Evolutionary conservation across 2,113 vertebrate genomes (phyloP).

Genomic region (Microcebus griseorufus): DNA sequence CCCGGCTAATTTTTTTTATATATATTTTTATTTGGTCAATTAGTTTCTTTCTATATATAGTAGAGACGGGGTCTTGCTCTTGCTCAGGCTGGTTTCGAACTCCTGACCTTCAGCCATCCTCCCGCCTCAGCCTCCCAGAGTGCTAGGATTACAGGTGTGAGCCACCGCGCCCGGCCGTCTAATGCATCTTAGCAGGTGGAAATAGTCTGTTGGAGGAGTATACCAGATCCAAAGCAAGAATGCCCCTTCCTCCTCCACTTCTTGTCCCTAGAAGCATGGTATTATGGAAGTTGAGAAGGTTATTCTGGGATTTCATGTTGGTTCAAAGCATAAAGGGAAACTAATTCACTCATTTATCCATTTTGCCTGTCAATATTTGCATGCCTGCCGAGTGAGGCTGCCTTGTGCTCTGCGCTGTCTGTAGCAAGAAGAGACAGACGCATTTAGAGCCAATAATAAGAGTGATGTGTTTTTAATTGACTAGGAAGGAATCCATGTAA

Average conservation of each 20-base stretch:
- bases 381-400: not conserved
- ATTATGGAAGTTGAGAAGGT: not conserved
- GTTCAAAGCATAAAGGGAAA: not conserved
- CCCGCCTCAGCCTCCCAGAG: too few species aligned
- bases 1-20: too few species aligned
- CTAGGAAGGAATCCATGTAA: not conserved
- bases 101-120: too few species aligned
- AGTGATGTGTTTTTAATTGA: not conserved
- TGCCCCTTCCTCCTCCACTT: not conserved
- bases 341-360: not conserved
- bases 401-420: not conserved
- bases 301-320: constrained; percentile 8
- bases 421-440: not conserved
- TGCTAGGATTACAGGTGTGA: not conserved
- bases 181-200: not conserved
- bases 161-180: not conserved
- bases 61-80: too few species aligned
- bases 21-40: too few species aligned
- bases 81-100: too few species aligned
- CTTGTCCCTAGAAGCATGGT: not conserved
- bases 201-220: not conserved
- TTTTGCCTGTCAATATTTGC: not conserved
- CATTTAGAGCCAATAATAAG: not conserved
- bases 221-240: not conserved
- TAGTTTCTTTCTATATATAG: too few species aligned